Conservation (phyloP, 2,888 invertebrate genomes). For the Caenorhabditis imperialis region DNA sequence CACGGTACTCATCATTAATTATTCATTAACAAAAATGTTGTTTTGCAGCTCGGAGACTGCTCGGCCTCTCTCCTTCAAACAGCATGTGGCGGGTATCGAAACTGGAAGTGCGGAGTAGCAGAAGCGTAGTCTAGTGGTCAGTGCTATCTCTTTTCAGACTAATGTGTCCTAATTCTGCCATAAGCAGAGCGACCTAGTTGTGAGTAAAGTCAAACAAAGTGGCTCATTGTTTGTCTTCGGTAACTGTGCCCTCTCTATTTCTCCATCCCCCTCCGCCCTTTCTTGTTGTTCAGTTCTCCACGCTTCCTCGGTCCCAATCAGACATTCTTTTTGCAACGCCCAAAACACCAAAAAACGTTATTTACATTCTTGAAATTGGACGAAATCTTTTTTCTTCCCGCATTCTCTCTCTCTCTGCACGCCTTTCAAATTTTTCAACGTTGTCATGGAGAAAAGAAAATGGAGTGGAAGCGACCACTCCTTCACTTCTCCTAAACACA, state of each 20-base stretch:
- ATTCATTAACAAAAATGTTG: background rate
- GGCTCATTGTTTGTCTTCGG: background rate
- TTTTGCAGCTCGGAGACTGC: conserved; percentile 24
- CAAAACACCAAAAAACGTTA: too few relatives aligned
- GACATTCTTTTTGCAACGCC: too few relatives aligned
- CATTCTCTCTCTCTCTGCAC: too few relatives aligned
- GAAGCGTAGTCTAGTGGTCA: conserved; percentile 39
- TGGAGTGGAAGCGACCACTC: too few relatives aligned
- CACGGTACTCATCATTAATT: conserved; percentile 4
- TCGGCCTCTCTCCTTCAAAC: conserved; percentile 13
- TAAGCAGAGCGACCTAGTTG: too few relatives aligned
- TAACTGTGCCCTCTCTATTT: background rate
- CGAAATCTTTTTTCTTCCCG: too few relatives aligned
- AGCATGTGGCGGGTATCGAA: conserved; percentile 34
- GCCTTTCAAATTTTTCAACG: too few relatives aligned
- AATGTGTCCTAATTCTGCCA: conserved; percentile 23
- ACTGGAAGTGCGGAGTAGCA: conserved; percentile 31
- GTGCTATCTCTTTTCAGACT: background rate
- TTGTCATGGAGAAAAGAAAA: too few relatives aligned
- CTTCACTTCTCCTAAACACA: too few relatives aligned
- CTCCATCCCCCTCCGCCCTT: background rate
- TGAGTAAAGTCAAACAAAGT: conserved; percentile 18
- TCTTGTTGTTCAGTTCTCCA: conserved; percentile 17
- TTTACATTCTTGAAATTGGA: too few relatives aligned
- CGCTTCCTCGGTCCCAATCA: conserved; percentile 17